Percentiles rank a stretch among this genome's conserved stretches.
Evolutionary conservation across 1,140 invertebrate species (phyloP).

Genomic region (Drosophila insularis): DNA sequence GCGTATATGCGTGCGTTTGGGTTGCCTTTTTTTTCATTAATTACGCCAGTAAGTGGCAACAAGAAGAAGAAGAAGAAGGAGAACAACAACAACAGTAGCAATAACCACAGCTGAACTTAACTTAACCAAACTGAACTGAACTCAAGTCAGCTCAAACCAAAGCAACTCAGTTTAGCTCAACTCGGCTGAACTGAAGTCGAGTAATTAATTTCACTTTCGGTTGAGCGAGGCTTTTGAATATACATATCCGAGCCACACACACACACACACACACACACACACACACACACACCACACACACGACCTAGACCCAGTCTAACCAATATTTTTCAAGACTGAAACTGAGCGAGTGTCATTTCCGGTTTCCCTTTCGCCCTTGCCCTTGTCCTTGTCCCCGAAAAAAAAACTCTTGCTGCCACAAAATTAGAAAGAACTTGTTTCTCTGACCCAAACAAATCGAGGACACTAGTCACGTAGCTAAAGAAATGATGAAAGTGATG

Average conservation of each 20-base stretch:
- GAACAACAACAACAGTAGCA: not conserved
- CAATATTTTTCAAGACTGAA: not conserved
- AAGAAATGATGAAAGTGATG: constrained; percentile 2
- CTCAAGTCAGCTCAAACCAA: constrained; percentile 5
- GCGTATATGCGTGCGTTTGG: constrained; percentile 21
- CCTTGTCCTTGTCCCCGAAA: not conserved
- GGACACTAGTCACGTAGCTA: constrained; percentile 5
- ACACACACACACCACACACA: not conserved
- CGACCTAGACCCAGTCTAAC: not conserved
- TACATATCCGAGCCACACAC: constrained; percentile 52
- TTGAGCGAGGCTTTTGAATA: constrained; percentile 78
- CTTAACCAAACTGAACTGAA: constrained; percentile 2
- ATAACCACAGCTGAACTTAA: constrained; percentile 16
- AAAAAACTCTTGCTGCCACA: constrained; percentile 1
- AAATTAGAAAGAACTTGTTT: not conserved
- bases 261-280: constrained; percentile 8
- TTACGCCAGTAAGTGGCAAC: constrained; percentile 54
- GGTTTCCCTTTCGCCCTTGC: not conserved
- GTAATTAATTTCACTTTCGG: constrained; percentile 80
- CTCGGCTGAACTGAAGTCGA: constrained; percentile 33
- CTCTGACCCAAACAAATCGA: constrained; percentile 2
- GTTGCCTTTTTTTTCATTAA: constrained; percentile 63
- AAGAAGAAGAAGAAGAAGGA: not conserved
- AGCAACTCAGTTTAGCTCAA: constrained; percentile 24
- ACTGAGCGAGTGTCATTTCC: constrained; percentile 16